phyloP scores from a whole-genome alignment of 53 echinoderm and acorn worm species.

The Antedon mediterranea region DNA sequence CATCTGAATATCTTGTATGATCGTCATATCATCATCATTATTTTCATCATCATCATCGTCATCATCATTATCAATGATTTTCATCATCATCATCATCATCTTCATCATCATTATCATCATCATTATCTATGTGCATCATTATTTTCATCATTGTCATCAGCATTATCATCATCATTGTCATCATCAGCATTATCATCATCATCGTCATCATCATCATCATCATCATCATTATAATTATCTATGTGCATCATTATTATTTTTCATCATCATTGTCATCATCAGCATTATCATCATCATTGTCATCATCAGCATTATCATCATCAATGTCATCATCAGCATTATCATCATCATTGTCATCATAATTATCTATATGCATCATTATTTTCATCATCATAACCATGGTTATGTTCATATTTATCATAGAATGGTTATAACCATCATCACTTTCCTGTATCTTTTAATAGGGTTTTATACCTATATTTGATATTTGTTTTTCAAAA shows the following conservation, averaged over 20 bases:
- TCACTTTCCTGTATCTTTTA: too few relatives aligned
- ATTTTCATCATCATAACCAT: background rate
- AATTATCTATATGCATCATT: background rate
- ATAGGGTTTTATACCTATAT: too few relatives aligned
- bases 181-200: slow-evolving; percentile 14
- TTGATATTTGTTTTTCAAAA: too few relatives aligned
- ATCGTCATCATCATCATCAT: slow-evolving; percentile 12
- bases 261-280: too few relatives aligned
- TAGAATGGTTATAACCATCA: slow-evolving; percentile 7
- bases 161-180: background rate
- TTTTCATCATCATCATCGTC: too few relatives aligned
- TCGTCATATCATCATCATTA: too few relatives aligned
- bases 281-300: background rate
- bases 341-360: background rate
- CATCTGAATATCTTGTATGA: too few relatives aligned
- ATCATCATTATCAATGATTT: too few relatives aligned
- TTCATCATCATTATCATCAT: background rate
- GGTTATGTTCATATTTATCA: slow-evolving; percentile 12
- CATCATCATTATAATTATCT: slow-evolving; percentile 7
- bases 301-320: background rate
- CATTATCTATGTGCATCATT: background rate
- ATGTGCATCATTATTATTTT: background rate
- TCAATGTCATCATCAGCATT: too few relatives aligned
- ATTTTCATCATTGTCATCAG: background rate
- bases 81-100: background rate